Conservation (phyloP, 1,140 invertebrate species). For the Temnothorax curvispinosus region DNA sequence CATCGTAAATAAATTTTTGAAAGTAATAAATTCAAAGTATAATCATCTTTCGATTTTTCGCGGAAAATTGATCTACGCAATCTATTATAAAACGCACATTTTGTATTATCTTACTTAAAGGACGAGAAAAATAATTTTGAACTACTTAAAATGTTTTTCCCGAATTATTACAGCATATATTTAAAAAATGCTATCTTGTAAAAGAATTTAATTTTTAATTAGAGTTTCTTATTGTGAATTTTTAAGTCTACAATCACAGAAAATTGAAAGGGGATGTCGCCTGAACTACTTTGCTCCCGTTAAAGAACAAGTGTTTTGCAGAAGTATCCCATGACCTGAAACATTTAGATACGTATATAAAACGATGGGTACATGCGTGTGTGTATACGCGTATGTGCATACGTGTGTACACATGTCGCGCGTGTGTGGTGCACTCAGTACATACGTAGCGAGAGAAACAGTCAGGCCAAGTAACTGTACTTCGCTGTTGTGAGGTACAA, state of each 20-base stretch:
- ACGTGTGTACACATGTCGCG: not conserved
- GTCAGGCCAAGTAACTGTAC: constrained; percentile 75
- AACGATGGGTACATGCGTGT: not conserved
- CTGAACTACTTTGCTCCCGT: not conserved
- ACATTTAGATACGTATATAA: not conserved
- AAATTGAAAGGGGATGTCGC: not conserved
- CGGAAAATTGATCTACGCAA: not conserved
- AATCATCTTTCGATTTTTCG: not conserved
- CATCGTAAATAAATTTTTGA: constrained; percentile 14
- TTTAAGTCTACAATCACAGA: not conserved
- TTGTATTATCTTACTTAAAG: not conserved
- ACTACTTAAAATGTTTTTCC: not conserved
- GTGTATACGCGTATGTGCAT: too few relatives aligned
- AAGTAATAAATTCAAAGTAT: not conserved
- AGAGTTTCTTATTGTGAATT: not conserved
- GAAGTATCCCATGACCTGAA: not conserved
- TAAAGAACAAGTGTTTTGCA: not conserved
- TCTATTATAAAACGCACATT: not conserved
- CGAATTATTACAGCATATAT: not conserved
- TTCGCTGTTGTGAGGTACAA: constrained; percentile 43
- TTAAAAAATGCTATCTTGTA: not conserved
- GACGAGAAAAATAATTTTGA: not conserved
- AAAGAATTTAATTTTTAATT: not conserved
- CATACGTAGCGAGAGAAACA: constrained; percentile 35
- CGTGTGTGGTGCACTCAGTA: not conserved